These are phyloP conservation scores for Aleiodes testaceus DNA, from an alignment of 2,888 invertebrate genomes.

Conservation along the genomic window DNA sequence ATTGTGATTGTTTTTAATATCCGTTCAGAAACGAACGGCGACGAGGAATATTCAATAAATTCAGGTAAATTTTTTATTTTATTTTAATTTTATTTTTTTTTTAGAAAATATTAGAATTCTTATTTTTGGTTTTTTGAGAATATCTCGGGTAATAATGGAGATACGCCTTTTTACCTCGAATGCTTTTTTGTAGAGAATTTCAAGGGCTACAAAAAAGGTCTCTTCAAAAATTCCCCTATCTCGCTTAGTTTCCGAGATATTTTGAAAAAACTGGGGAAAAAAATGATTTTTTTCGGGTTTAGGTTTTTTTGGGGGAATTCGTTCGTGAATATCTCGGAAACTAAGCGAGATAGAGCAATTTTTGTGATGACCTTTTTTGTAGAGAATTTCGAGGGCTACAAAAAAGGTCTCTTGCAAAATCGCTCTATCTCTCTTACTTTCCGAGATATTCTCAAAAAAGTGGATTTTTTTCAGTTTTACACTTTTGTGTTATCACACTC, in stretches of 20 bases:
- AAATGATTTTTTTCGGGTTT: not conserved
- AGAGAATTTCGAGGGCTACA: too few relatives aligned
- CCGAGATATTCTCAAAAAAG: not conserved
- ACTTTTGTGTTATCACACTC: not conserved
- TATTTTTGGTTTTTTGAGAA: too few relatives aligned
- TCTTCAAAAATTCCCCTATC: too few relatives aligned
- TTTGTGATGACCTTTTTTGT: too few relatives aligned
- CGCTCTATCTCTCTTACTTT: not conserved
- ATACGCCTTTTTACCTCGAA: too few relatives aligned
- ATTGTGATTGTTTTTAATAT: constrained; percentile 31
- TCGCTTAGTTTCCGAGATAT: too few relatives aligned
- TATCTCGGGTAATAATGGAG: too few relatives aligned
- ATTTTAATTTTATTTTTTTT: not conserved
- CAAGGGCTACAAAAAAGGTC: not conserved
- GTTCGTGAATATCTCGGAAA: not conserved
- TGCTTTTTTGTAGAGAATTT: too few relatives aligned
- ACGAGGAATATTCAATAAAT: constrained; percentile 44
- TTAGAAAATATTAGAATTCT: too few relatives aligned
- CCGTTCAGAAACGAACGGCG: constrained; percentile 67
- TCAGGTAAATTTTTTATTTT: constrained; percentile 38
- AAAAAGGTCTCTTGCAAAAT: too few relatives aligned
- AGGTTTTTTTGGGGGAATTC: not conserved
- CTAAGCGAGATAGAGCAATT: too few relatives aligned
- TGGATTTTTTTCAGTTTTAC: too few relatives aligned
- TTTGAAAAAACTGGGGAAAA: constrained; percentile 25